phyloP scores from a whole-genome alignment of 2,113 vertebrate species.

The Lethenteron reissneri region DNA sequence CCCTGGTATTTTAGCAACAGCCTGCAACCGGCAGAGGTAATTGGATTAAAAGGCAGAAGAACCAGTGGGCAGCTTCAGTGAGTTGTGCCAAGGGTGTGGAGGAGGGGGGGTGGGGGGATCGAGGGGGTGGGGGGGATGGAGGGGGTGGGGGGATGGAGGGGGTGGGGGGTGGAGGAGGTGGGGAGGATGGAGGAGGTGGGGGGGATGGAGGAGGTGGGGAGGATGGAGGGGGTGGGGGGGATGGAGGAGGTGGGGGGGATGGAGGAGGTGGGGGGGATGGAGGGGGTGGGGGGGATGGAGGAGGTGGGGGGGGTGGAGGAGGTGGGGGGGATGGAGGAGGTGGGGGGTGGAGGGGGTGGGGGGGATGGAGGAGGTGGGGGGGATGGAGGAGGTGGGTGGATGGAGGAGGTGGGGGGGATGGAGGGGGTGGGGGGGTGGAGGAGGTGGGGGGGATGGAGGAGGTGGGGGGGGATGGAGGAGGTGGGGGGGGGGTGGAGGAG shows the following conservation, averaged over 20 bases:
- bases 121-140: neutral
- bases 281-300: no score
- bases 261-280: no score
- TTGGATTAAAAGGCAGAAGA: no score
- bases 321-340: no score
- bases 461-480: neutral
- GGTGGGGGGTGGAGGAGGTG: neutral
- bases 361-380: neutral
- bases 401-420: no score
- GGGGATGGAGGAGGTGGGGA: neutral
- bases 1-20: no score
- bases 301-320: neutral
- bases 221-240: neutral
- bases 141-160: neutral
- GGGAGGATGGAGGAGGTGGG: neutral
- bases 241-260: no score
- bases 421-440: neutral
- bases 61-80: no score
- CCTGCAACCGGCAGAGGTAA: no score
- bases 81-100: neutral
- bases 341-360: no score
- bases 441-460: neutral
- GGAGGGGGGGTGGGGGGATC: neutral
- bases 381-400: neutral
- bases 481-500: no score